Conservation (phyloP, 2,888 invertebrate genomes). For the Erannis defoliaria region DNA sequence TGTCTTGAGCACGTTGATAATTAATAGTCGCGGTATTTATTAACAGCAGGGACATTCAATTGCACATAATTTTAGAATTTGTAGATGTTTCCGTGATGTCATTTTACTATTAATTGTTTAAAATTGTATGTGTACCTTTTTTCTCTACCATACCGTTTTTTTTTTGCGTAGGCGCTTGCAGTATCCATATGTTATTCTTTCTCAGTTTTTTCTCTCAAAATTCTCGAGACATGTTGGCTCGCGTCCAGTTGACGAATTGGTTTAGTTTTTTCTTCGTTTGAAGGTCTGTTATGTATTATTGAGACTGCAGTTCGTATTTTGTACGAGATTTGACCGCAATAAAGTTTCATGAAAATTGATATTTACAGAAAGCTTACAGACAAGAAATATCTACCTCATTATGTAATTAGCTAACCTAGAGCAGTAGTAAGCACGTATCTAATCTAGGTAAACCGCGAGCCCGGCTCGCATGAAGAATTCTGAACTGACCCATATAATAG, state of each 20-base stretch:
- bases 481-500: no score
- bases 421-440: no score
- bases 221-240: slow-evolving; percentile 39
- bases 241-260: slow-evolving; percentile 41
- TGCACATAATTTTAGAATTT: background rate
- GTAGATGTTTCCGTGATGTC: slow-evolving; percentile 1
- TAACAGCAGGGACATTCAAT: background rate
- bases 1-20: background rate
- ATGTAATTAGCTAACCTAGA: background rate
- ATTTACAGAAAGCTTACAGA: no score
- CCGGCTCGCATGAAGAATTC: no score
- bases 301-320: slow-evolving; percentile 21
- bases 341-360: background rate
- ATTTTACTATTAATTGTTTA: slow-evolving; percentile 1
- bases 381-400: background rate
- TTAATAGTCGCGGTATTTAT: slow-evolving; percentile 2
- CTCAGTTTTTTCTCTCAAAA: slow-evolving; percentile 31
- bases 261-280: slow-evolving; percentile 35
- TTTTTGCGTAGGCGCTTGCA: background rate
- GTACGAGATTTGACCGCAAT: slow-evolving; percentile 5
- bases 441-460: no score
- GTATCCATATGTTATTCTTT: slow-evolving; percentile 15
- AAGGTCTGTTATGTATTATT: slow-evolving; percentile 36
- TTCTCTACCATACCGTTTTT: background rate
- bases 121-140: no score